Conservation (phyloP, 2,113 vertebrate genomes). For the Centropristis striata region DNA sequence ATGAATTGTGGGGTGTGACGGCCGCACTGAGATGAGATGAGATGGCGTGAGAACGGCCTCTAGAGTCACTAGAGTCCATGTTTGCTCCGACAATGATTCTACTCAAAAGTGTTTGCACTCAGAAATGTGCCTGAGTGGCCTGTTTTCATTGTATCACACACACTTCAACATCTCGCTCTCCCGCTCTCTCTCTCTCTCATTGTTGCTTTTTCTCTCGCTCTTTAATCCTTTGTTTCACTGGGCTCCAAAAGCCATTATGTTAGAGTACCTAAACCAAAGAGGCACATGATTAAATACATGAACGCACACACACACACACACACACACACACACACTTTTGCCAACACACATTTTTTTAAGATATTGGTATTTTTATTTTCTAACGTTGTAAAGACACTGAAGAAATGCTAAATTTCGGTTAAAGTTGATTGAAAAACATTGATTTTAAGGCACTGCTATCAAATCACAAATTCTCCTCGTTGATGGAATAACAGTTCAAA, state of each 20-base stretch:
- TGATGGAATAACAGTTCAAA: not conserved
- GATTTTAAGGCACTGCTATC: not conserved
- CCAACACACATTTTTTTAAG: not conserved
- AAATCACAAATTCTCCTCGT: not conserved
- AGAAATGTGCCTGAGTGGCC: constrained; percentile 66
- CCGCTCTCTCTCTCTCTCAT: constrained; percentile 3
- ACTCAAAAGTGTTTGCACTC: constrained; percentile 69
- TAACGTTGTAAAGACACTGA: not conserved
- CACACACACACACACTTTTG: not conserved
- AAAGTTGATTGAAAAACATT: not conserved
- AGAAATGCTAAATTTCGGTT: not conserved
- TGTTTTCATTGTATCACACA: constrained; percentile 67
- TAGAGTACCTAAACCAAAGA: constrained; percentile 51
- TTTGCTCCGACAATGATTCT: constrained; percentile 61
- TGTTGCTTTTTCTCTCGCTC: constrained; percentile 13
- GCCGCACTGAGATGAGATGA: constrained; percentile 7
- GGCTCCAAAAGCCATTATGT: constrained; percentile 66
- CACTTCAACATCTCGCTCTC: constrained; percentile 45
- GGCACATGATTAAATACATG: constrained; percentile 34
- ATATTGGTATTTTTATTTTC: not conserved
- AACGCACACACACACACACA: constrained; percentile 9
- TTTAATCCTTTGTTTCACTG: constrained; percentile 64
- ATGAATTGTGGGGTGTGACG: constrained; percentile 11
- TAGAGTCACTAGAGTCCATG: constrained; percentile 47
- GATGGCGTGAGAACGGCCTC: constrained; percentile 54